phyloP scores from a whole-genome alignment of 2,113 vertebrate species.

The Gallinago jamesoni region DNA sequence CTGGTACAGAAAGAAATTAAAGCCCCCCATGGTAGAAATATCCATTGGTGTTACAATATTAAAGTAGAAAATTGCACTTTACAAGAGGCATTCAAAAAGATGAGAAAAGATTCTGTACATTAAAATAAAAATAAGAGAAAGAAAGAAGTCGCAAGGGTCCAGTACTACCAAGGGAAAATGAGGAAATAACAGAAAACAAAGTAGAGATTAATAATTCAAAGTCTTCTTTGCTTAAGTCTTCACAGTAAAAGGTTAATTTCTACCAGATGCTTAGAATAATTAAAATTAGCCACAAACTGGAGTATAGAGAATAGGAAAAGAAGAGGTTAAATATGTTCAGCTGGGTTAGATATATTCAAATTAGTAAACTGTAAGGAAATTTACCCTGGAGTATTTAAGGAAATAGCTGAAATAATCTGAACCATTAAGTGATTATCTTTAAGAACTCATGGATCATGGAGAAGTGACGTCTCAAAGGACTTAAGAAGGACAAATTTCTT shows the following conservation, averaged over 20 bases:
- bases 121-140: background rate
- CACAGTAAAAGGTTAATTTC: slow-evolving; percentile 12
- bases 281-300: background rate
- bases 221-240: background rate
- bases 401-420: slow-evolving; percentile 45
- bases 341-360: slow-evolving; percentile 5
- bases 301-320: background rate
- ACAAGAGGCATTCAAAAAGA: background rate
- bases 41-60: background rate
- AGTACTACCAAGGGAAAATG: background rate
- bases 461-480: slow-evolving; percentile 13
- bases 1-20: background rate
- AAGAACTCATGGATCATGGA: background rate
- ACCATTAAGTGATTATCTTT: slow-evolving; percentile 6
- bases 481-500: background rate
- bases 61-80: background rate
- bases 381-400: slow-evolving; percentile 30
- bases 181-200: background rate
- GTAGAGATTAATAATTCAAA: background rate
- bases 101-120: background rate
- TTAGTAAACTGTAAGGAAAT: slow-evolving; percentile 23
- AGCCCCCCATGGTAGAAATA: background rate
- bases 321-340: slow-evolving; percentile 34
- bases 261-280: background rate
- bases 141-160: background rate